phyloP scores from a whole-genome alignment of 2,113 vertebrate species.

The Chrysemys picta region DNA sequence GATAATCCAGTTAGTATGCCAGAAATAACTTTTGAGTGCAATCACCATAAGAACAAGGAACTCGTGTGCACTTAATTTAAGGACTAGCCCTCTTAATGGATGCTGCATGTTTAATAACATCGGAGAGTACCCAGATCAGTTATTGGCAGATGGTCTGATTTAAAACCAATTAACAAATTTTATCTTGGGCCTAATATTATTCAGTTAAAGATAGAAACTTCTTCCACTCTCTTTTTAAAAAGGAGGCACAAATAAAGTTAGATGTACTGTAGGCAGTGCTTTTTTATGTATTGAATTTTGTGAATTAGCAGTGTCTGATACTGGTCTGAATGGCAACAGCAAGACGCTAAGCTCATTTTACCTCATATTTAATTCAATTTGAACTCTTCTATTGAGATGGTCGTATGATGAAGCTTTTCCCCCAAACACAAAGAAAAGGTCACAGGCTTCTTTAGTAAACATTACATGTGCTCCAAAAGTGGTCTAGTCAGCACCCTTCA shows the following conservation, averaged over 20 bases:
- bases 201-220: neutral
- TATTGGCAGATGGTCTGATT: neutral
- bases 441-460: fast-evolving
- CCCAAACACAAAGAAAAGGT: neutral
- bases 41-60: neutral
- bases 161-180: neutral
- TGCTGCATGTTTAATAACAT: neutral
- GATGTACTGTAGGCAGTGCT: neutral
- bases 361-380: neutral
- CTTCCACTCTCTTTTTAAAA: neutral
- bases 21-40: neutral
- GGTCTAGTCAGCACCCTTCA: neutral
- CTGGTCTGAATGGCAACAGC: neutral
- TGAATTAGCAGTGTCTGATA: neutral
- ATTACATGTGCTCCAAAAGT: neutral
- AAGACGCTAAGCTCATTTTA: neutral
- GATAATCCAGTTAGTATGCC: neutral
- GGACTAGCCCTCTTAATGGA: fast-evolving
- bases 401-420: neutral
- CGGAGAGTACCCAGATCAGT: neutral
- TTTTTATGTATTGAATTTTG: neutral
- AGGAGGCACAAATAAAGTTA: neutral
- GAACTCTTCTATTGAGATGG: neutral
- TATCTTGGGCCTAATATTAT: neutral
- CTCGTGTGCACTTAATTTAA: neutral